Conservation (phyloP, 1,140 invertebrate genomes). For the Papilio helenus region DNA sequence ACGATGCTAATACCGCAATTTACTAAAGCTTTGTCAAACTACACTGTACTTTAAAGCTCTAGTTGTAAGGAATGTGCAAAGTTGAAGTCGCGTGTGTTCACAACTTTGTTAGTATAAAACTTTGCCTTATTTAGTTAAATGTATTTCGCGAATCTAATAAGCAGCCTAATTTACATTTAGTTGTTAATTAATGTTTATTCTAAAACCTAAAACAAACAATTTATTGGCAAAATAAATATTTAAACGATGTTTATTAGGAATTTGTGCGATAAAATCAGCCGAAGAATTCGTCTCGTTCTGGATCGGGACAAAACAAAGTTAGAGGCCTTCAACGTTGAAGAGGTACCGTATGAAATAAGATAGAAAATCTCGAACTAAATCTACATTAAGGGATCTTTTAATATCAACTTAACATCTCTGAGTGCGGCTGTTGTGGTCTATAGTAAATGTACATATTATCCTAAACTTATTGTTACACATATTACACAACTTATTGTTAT, state of each 20-base stretch:
- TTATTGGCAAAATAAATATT: neutral
- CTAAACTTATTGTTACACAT: too few relatives aligned
- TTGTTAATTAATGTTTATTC: neutral
- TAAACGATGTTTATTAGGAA: too few relatives aligned
- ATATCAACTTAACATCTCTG: too few relatives aligned
- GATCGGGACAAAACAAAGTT: too few relatives aligned
- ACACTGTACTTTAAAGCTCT: constrained; percentile 8
- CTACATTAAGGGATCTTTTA: too few relatives aligned
- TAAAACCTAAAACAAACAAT: neutral
- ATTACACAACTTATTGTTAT: neutral
- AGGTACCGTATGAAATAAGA: too few relatives aligned
- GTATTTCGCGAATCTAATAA: neutral
- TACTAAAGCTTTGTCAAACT: neutral
- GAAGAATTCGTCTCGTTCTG: too few relatives aligned
- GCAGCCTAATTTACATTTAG: neutral
- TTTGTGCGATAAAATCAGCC: too few relatives aligned
- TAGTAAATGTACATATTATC: too few relatives aligned
- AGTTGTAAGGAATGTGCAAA: constrained; percentile 23
- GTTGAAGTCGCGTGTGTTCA: constrained; percentile 1
- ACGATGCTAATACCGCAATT: neutral
- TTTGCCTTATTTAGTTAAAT: constrained; percentile 9
- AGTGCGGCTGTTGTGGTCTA: neutral
- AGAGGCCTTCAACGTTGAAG: too few relatives aligned
- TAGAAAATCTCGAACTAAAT: too few relatives aligned
- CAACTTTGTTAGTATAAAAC: constrained; percentile 22